Base-by-base conservation (phyloP, 1,140 invertebrate genomes). In the Papilio polytes region DNA sequence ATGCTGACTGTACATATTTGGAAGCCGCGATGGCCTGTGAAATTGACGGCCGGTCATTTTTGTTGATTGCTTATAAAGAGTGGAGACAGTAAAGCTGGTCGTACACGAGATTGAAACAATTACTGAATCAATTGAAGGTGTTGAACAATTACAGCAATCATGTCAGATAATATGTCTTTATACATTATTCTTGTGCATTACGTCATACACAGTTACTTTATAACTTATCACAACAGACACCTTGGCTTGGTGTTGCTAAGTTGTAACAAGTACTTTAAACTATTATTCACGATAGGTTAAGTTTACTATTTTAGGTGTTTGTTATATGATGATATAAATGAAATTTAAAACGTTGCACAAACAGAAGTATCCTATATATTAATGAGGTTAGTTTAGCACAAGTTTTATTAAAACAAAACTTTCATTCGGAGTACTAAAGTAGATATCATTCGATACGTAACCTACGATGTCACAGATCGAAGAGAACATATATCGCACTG, bases 11-110 rank as follows among this genome's bases (percentile, higher is more conserved):
- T 70, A 70, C 63, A 3, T 1, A 70, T 70, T 70, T 70, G 26
- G 63, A 70, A 70, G 63, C 26, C 63, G 63, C 26, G 77, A 78
- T 66, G 77, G 59, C 53, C 77, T 78, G 77, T 78, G 56, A 78
- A 78, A 78, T 78, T 63, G 77, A 22, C 77, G 77, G 77, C 53
- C 4, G 53, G 77, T 78, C 66, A 78, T 78, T 78, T 78, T 78
- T 78, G 53, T 78, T 78, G 56, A 78, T 78, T 78, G 20, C 77
- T 78, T 63, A 44, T 44, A 78, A 78, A 78, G 77, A 46, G 77
- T 12, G 46, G 77, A 78, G 77, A 78, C 66, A 63, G 77, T 78
- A 44, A 78, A 78, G 77, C 31, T 78, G 77, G n/a, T 53, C 46
- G 31, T n/a, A 59, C 36, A 44, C 77, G n/a, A 63, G 77, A 78